phyloP scores from a whole-genome alignment of 2,113 vertebrate species.

The Oreochromis niloticus region DNA sequence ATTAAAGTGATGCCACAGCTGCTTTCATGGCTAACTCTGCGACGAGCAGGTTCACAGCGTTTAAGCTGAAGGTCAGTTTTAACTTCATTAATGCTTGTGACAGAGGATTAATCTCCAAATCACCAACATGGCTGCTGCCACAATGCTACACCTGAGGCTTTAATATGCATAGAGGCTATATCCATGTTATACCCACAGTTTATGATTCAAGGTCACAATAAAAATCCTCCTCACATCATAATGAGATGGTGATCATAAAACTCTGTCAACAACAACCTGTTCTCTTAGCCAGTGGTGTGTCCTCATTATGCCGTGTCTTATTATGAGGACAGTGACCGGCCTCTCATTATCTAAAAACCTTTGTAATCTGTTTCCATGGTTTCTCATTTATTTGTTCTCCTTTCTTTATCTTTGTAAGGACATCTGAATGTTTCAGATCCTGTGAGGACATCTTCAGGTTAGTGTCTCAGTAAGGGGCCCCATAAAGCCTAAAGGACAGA shows the following conservation, averaged over 20 bases:
- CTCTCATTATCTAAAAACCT: neutral
- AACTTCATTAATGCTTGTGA: neutral
- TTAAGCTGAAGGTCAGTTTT: neutral
- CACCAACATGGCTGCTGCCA: neutral
- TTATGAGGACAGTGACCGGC: neutral
- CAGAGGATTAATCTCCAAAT: neutral
- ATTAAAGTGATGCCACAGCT: neutral
- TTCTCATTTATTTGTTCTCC: neutral
- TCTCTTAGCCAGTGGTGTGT: neutral
- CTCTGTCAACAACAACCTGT: neutral
- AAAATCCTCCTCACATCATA: neutral
- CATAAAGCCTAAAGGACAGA: neutral
- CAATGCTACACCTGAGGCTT: neutral
- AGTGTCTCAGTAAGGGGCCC: rapidly evolving
- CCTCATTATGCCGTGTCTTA: neutral
- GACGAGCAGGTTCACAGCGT: rapidly evolving
- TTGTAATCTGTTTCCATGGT: neutral
- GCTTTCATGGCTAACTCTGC: rapidly evolving
- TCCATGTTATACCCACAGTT: neutral
- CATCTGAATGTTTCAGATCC: too few species aligned
- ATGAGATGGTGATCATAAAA: neutral
- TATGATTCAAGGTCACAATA: neutral
- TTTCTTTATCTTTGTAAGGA: rapidly evolving
- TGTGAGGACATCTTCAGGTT: neutral
- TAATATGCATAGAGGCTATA: neutral